phyloP scores from a whole-genome alignment of 2,113 vertebrate genomes.

The Silurus glanis region DNA sequence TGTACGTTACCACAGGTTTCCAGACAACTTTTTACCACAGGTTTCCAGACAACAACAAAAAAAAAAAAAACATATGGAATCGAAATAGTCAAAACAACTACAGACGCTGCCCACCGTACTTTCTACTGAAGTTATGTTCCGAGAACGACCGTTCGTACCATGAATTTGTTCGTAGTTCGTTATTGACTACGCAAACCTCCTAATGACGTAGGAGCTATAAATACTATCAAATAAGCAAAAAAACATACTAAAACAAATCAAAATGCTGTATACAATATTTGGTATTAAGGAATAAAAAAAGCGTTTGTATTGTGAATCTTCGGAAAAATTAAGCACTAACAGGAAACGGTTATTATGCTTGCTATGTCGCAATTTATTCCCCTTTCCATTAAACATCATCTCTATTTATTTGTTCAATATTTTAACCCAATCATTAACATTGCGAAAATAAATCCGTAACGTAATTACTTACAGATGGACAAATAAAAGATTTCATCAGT shows the following conservation, averaged over 20 bases:
- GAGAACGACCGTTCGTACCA: no score
- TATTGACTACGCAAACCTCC: no score
- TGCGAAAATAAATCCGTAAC: neutral
- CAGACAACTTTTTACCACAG: no score
- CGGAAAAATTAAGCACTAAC: neutral
- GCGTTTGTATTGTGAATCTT: neutral
- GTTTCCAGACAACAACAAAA: neutral
- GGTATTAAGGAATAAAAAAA: no score
- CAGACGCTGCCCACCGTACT: no score
- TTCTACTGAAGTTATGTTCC: no score
- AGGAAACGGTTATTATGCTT: neutral
- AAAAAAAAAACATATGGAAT: neutral
- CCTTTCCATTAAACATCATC: neutral
- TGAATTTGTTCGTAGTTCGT: no score
- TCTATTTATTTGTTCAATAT: neutral
- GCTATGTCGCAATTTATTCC: neutral
- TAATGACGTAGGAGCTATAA: no score
- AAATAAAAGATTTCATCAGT: neutral
- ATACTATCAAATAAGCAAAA: no score
- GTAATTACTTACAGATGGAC: neutral
- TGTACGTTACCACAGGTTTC: no score
- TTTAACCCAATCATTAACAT: neutral
- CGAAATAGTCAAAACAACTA: neutral
- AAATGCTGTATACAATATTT: no score
- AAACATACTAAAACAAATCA: no score